phyloP scores from a whole-genome alignment of 2,888 invertebrate genomes.

The Mythimna impura region DNA sequence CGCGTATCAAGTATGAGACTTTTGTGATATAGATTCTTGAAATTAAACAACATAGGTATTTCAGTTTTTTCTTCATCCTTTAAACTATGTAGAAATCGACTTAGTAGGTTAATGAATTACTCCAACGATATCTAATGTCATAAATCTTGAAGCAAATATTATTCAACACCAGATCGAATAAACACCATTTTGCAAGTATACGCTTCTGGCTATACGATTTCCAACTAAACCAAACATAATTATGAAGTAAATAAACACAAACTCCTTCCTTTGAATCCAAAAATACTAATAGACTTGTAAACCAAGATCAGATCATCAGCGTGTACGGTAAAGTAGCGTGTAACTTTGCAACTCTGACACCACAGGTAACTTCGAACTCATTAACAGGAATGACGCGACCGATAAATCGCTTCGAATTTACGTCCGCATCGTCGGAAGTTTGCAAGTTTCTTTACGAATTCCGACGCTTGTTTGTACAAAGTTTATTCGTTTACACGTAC shows the following conservation, averaged over 20 bases:
- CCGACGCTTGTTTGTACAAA: slow-evolving; percentile 64
- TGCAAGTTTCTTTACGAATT: slow-evolving; percentile 62
- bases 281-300: slow-evolving; percentile 45
- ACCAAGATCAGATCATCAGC: slow-evolving; percentile 54
- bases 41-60: no score
- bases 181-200: neutral
- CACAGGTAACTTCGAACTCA: slow-evolving; percentile 69
- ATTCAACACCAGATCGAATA: no score
- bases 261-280: slow-evolving; percentile 26
- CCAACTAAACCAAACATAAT: neutral
- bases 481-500: slow-evolving; percentile 66
- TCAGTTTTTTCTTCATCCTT: no score
- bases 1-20: no score
- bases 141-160: no score
- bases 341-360: slow-evolving; percentile 49
- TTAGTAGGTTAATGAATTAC: no score
- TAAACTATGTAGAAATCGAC: no score
- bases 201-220: neutral
- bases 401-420: slow-evolving; percentile 68
- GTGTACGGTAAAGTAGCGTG: slow-evolving; percentile 27
- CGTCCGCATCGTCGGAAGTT: slow-evolving; percentile 56
- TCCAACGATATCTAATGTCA: no score
- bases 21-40: no score
- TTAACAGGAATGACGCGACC: slow-evolving; percentile 66
- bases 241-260: slow-evolving; percentile 11